Evolutionary conservation across 2,888 invertebrate genomes (phyloP).

Genomic region (Caenorhabditis zanzibari): DNA sequence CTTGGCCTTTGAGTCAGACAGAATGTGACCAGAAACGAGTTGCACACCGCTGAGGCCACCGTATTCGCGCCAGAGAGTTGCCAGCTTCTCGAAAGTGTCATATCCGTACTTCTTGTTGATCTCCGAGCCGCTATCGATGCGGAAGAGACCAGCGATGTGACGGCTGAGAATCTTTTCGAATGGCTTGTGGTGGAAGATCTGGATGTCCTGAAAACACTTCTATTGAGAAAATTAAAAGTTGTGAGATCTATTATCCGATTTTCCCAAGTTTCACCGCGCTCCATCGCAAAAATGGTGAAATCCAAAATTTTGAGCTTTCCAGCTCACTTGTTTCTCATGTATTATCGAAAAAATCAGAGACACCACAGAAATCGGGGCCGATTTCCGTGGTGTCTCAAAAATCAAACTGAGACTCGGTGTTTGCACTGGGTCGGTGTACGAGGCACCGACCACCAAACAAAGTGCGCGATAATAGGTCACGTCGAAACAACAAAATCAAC

Average conservation of each 20-base stretch:
- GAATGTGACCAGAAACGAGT: conserved; percentile 74
- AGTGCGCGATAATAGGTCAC: too few species aligned
- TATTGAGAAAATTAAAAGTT: background rate
- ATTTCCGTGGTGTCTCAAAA: too few species aligned
- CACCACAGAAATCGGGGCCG: too few species aligned
- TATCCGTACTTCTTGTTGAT: conserved; percentile 71
- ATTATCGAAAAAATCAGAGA: too few species aligned
- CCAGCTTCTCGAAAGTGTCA: conserved; percentile 70
- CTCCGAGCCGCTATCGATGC: conserved; percentile 73
- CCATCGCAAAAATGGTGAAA: conserved; percentile 3
- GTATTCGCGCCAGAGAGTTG: conserved; percentile 65
- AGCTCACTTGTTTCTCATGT: too few species aligned
- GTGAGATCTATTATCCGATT: too few species aligned
- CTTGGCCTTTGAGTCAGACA: conserved; percentile 61
- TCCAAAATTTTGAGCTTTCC: background rate
- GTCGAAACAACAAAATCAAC: too few species aligned
- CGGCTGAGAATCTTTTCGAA: conserved; percentile 77
- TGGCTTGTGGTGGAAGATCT: conserved; percentile 76
- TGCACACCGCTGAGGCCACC: conserved; percentile 72
- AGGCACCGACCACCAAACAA: too few species aligned
- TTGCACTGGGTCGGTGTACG: too few species aligned
- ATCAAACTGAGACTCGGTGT: too few species aligned
- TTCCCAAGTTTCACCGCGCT: too few species aligned
- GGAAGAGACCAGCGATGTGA: conserved; percentile 81
- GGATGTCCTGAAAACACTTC: conserved; percentile 73